Percentiles rank a stretch among this genome's conserved stretches.
These are phyloP conservation scores for Sebastes elongatus DNA, from an alignment of 2,797 vertebrate genomes.

Conservation along the genomic window DNA sequence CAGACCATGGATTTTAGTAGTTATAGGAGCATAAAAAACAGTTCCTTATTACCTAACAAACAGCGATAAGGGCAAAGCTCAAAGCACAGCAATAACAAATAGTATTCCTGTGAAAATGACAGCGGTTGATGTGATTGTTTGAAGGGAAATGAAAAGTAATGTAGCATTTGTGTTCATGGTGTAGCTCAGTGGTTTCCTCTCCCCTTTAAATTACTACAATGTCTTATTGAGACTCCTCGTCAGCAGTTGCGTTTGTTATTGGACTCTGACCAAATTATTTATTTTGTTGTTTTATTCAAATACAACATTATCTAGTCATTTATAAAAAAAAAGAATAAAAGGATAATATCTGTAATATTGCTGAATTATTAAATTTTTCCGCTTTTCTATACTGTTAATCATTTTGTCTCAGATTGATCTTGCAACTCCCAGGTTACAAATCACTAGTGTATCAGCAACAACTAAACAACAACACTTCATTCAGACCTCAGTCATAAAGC, in stretches of 20 bases:
- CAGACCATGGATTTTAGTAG: not conserved
- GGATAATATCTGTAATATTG: no score
- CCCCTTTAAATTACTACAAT: not conserved
- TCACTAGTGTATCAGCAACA: not conserved
- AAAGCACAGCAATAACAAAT: not conserved
- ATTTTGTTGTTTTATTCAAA: no score
- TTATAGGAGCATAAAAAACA: not conserved
- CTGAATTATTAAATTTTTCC: rapidly evolving
- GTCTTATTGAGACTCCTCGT: not conserved
- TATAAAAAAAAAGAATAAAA: not conserved
- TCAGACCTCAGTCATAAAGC: not conserved
- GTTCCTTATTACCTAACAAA: not conserved
- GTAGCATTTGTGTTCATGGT: not conserved
- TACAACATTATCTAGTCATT: rapidly evolving
- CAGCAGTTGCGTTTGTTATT: no score
- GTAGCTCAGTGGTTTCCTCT: not conserved
- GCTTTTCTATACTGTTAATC: not conserved
- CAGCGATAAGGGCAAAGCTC: not conserved
- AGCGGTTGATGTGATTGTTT: not conserved
- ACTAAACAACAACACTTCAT: not conserved
- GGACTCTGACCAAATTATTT: no score
- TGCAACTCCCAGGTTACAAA: not conserved
- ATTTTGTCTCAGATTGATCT: not conserved
- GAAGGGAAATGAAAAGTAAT: not conserved
- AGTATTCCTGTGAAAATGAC: rapidly evolving